Conservation (phyloP, 2,888 invertebrate species). For the Thecophora atra region DNA sequence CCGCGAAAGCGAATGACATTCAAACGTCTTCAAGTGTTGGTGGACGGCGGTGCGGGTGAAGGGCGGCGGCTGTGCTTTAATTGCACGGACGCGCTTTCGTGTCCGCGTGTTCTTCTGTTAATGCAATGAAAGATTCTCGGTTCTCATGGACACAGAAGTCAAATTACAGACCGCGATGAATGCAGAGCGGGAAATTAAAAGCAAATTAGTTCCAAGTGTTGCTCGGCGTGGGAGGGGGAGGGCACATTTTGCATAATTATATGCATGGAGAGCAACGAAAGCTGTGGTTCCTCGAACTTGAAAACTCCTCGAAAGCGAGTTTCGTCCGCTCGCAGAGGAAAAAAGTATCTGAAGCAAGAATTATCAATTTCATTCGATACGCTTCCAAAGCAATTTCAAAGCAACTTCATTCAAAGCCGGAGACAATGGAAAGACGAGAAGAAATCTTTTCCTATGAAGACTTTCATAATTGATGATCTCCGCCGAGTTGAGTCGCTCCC, state of each 20-base stretch:
- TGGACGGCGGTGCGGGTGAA: background rate
- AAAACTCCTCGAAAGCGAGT: background rate
- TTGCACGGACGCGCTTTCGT: no score
- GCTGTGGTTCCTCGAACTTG: no score
- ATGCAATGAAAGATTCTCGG: no score
- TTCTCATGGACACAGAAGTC: no score
- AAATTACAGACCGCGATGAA: no score
- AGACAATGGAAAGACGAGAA: background rate
- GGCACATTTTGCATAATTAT: no score
- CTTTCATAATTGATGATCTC: background rate
- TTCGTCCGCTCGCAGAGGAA: background rate
- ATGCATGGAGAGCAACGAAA: no score
- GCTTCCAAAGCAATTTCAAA: background rate
- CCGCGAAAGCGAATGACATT: conserved; percentile 25
- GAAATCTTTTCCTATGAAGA: background rate
- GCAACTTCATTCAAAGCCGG: background rate
- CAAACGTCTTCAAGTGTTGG: conserved; percentile 5
- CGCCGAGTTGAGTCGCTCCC: background rate
- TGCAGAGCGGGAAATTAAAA: no score
- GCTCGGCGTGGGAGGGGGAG: no score
- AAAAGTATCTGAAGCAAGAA: background rate
- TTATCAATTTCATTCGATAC: background rate
- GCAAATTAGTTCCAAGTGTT: no score
- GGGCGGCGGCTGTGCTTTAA: background rate
- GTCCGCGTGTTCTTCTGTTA: no score